Base-by-base conservation (phyloP, 2,113 vertebrate genomes). In the Piprites chloris region DNA sequence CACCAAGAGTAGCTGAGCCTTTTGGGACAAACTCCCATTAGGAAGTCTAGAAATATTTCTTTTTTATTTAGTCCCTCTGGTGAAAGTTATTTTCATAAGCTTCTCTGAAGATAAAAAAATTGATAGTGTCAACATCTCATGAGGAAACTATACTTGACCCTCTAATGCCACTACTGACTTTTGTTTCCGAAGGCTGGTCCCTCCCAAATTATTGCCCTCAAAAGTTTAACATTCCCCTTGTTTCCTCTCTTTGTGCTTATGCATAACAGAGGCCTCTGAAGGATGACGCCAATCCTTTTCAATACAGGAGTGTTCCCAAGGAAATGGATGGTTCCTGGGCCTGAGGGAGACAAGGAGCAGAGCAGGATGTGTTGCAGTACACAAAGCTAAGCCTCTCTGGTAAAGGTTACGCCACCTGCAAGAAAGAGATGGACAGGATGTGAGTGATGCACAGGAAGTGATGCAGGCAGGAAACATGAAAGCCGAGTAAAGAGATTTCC, bases 241-340 rank as follows among this genome's bases (percentile, higher is more conserved):
- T 90, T 97, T 97, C 93, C 95, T 93, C 14, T 84, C 80, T 97
- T 94, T 97, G 93, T 96, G 79, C 86, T 92, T 74, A 65, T 65
- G 88, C 61, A 74, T 27, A 90, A n/a, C 66, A 95, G 81, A 80
- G 62, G 61, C 49, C 80, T 91, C 81, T 0, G 28, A 86, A 89
- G 69, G 77, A 94, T 96, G 95, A 96, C 90, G 92, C 69, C 85
- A 96, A 81, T 95, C 33, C 80, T 74, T 90, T 93, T 65, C 75
- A 95, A 73, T 14, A 32, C 35, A 95, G 65, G 87, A 96, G 94
- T 90, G 93, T 97, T 97, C 96, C 93, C 96, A 96, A 95, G 96
- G 96, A 96, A 96, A 86, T 94, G 69, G 72, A 92, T 0, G 41
- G 68, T 95, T 96, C 58, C 73, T 81, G 88, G 68, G 59, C 85